Evolutionary conservation across 2,113 vertebrate species (phyloP).

Genomic region (Aspidoscelis tigris): DNA sequence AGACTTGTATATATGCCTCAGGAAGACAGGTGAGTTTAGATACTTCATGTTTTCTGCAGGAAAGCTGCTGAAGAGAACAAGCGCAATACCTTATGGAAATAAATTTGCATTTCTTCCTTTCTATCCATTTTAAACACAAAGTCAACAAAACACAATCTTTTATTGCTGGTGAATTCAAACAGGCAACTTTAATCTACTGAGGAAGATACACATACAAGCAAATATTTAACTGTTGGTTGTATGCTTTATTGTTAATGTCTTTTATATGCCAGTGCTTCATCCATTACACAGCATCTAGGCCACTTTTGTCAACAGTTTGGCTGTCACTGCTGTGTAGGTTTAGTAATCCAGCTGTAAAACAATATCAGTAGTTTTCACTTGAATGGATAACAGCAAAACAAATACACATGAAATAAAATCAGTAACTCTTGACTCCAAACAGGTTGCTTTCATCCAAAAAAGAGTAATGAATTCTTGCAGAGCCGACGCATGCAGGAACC

Average conservation of each 20-base stretch:
- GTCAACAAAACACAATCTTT: slow-evolving; percentile 71
- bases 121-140: slow-evolving; percentile 33
- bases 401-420: slow-evolving; percentile 51
- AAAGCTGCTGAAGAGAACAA: neutral
- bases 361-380: slow-evolving; percentile 46
- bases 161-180: slow-evolving; percentile 79
- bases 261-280: slow-evolving; percentile 46
- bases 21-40: neutral
- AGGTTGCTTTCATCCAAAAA: slow-evolving; percentile 27
- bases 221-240: slow-evolving; percentile 62
- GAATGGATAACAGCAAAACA: slow-evolving; percentile 27
- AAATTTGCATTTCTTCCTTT: neutral
- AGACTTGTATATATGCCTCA: neutral
- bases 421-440: slow-evolving; percentile 51
- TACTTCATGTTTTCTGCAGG: neutral
- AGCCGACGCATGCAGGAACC: neutral
- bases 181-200: slow-evolving; percentile 75
- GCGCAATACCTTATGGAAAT: neutral
- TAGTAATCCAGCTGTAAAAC: slow-evolving; percentile 51
- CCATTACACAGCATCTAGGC: slow-evolving; percentile 36
- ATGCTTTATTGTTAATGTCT: slow-evolving; percentile 50
- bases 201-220: slow-evolving; percentile 70
- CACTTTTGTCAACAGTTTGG: slow-evolving; percentile 50
- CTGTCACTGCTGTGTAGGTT: slow-evolving; percentile 30
- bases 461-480: neutral